phyloP scores from a whole-genome alignment of 2,113 vertebrate species.

The Haliaeetus leucogaster region DNA sequence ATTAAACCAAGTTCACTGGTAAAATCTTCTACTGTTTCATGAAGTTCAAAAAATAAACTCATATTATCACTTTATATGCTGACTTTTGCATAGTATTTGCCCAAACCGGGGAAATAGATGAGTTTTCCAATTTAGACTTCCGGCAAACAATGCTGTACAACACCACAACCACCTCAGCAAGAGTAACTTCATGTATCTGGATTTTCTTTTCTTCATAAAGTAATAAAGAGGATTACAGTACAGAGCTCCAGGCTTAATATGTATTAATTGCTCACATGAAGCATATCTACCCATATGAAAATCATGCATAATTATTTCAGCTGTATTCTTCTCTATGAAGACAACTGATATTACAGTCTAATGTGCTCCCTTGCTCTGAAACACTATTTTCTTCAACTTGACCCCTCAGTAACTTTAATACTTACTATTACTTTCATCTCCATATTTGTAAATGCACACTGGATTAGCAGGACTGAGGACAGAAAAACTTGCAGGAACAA shows the following conservation, averaged over 20 bases:
- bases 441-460: slow-evolving; percentile 87
- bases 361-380: not conserved
- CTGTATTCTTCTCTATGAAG: not conserved
- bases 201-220: not conserved
- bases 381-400: not conserved
- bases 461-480: slow-evolving; percentile 90
- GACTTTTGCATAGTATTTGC: not conserved
- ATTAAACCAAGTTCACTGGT: not conserved
- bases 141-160: not conserved
- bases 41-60: not conserved
- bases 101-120: not conserved
- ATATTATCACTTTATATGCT: not conserved
- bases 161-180: not conserved
- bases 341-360: not conserved
- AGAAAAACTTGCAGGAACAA: slow-evolving; percentile 91
- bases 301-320: not conserved
- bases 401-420: not conserved
- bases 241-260: not conserved
- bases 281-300: not conserved
- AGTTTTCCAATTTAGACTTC: not conserved
- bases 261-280: not conserved
- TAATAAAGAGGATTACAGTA: not conserved
- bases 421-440: slow-evolving; percentile 89
- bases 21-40: not conserved
- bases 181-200: not conserved